phyloP scores from a whole-genome alignment of 1,140 invertebrate species.

The Apis cerana region DNA sequence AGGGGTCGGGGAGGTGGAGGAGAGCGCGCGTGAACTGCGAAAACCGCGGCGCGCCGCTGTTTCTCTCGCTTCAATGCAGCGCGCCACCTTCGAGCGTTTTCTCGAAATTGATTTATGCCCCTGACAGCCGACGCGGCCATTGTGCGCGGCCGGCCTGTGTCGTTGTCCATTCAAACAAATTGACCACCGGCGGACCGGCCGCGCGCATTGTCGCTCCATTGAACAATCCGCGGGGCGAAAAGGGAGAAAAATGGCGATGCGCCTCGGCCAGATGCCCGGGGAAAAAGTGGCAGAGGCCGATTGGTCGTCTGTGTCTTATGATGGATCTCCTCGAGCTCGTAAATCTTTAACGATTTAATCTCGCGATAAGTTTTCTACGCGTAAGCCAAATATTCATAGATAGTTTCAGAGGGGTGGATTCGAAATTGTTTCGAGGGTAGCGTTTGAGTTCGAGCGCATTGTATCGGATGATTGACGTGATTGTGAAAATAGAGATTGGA shows the following conservation, averaged over 20 bases:
- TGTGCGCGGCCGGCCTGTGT: conserved; percentile 58
- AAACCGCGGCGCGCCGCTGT: conserved; percentile 37
- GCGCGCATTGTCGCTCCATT: conserved; percentile 65
- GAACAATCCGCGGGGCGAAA: conserved; percentile 68
- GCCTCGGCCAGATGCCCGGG: conserved; percentile 60
- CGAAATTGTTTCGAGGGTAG: not conserved
- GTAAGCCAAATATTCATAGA: too few species aligned
- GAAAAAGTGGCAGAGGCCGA: conserved; percentile 40
- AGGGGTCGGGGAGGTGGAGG: not conserved
- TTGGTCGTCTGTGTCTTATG: conserved; percentile 10
- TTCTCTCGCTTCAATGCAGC: conserved; percentile 38
- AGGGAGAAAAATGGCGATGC: conserved; percentile 66
- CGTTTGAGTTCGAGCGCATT: too few species aligned
- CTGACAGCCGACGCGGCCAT: conserved; percentile 64
- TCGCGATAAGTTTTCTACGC: too few species aligned
- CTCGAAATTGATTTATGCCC: conserved; percentile 72
- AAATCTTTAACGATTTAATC: not conserved
- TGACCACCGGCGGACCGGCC: conserved; percentile 64
- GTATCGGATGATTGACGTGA: not conserved
- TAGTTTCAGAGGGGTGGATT: not conserved
- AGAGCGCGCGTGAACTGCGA: conserved; percentile 32
- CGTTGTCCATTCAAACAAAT: conserved; percentile 74
- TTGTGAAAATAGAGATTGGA: not conserved
- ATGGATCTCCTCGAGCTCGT: conserved; percentile 7
- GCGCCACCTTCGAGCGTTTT: conserved; percentile 61